phyloP scores from a whole-genome alignment of 2,888 invertebrate species.

The Lepidochrysops patricia region DNA sequence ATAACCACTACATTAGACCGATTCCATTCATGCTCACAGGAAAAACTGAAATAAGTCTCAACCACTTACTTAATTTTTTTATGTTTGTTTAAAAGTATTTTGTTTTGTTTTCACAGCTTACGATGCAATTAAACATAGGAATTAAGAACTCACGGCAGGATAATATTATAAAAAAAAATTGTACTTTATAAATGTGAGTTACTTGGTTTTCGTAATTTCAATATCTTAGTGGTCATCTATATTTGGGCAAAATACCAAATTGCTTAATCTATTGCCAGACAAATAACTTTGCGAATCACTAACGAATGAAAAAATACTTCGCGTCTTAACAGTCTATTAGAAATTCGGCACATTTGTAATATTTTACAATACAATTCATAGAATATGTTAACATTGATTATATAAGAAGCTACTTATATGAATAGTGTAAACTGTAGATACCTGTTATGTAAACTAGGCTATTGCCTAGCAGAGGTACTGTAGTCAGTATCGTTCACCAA shows the following conservation, averaged over 20 bases:
- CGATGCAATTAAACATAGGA: too few relatives aligned
- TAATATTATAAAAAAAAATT: too few relatives aligned
- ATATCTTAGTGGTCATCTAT: neutral
- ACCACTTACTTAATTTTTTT: too few relatives aligned
- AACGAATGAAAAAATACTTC: neutral
- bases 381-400: too few relatives aligned
- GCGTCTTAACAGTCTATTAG: neutral
- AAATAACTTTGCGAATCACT: neutral
- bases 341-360: neutral
- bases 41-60: too few relatives aligned
- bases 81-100: too few relatives aligned
- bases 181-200: too few relatives aligned
- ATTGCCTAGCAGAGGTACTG: neutral
- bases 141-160: too few relatives aligned
- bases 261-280: neutral
- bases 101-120: too few relatives aligned
- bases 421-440: neutral
- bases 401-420: neutral
- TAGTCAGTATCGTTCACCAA: neutral
- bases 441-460: neutral
- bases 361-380: neutral
- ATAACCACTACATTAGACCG: neutral
- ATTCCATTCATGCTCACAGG: neutral
- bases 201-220: too few relatives aligned
- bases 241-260: conserved; percentile 4